These are phyloP conservation scores for Phorcus lineatus DNA, from an alignment of 2,888 invertebrate species.

Conservation along the genomic window DNA sequence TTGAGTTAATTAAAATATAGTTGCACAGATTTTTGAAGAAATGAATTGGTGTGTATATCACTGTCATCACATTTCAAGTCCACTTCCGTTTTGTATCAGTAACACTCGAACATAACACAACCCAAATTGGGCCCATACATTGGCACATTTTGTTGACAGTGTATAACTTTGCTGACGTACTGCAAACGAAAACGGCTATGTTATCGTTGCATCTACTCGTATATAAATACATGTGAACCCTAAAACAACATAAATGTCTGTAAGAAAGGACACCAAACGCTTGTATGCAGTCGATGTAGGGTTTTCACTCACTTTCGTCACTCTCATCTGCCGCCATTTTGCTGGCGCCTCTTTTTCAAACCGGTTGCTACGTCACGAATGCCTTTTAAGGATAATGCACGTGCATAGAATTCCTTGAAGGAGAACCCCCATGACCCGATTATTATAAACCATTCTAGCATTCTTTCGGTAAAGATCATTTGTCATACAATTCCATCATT, in stretches of 20 bases:
- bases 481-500: too few relatives aligned
- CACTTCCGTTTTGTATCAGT: too few relatives aligned
- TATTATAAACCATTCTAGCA: too few relatives aligned
- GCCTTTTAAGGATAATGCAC: background rate
- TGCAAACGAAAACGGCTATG: background rate
- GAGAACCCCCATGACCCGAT: background rate
- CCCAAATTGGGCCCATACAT: background rate
- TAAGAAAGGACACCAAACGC: background rate
- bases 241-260: background rate
- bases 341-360: conserved; percentile 53
- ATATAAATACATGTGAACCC: background rate
- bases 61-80: too few relatives aligned
- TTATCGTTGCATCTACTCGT: background rate
- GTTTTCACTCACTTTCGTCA: conserved; percentile 51
- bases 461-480: too few relatives aligned
- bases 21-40: too few relatives aligned
- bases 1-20: too few relatives aligned
- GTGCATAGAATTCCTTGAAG: background rate
- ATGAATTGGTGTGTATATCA: too few relatives aligned
- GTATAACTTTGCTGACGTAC: too few relatives aligned
- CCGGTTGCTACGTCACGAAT: background rate
- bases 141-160: too few relatives aligned
- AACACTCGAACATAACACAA: too few relatives aligned
- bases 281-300: background rate
- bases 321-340: conserved; percentile 64